Conservation (phyloP, 2,113 vertebrate species). For the Mormoops blainvillei region DNA sequence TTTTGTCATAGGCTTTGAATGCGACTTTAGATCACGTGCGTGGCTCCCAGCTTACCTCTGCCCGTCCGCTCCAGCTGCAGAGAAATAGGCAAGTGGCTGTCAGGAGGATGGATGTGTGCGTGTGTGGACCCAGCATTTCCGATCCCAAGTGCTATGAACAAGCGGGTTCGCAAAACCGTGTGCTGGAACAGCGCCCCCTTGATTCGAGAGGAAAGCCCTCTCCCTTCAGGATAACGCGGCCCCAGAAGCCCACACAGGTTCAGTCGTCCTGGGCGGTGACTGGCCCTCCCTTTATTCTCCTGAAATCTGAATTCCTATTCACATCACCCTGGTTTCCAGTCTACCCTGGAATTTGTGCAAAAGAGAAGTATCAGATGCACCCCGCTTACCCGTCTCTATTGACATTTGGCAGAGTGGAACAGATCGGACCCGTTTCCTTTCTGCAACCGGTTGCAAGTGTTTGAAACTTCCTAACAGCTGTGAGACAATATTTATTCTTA, state of each 20-base stretch:
- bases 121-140: constrained; percentile 17
- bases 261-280: neutral
- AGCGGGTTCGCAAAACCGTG: constrained; percentile 24
- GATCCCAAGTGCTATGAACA: constrained; percentile 17
- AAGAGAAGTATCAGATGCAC: neutral
- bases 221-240: neutral
- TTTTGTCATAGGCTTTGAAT: constrained; percentile 65
- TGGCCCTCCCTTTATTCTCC: neutral
- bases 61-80: constrained; percentile 21
- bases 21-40: constrained; percentile 42
- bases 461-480: constrained; percentile 58
- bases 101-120: neutral
- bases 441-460: constrained; percentile 48
- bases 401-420: constrained; percentile 48
- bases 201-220: neutral
- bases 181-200: neutral
- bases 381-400: constrained; percentile 28
- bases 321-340: constrained; percentile 16
- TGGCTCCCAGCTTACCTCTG: neutral
- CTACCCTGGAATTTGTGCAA: constrained; percentile 51
- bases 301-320: constrained; percentile 19
- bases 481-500: constrained; percentile 61
- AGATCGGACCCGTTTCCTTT: constrained; percentile 45
- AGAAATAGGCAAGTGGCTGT: constrained; percentile 27
- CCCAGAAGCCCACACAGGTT: neutral